Percentiles rank a stretch among this genome's conserved stretches.
Evolutionary conservation across 1,140 invertebrate species (phyloP).

Genomic region (Ceratoteleas bidentatus): DNA sequence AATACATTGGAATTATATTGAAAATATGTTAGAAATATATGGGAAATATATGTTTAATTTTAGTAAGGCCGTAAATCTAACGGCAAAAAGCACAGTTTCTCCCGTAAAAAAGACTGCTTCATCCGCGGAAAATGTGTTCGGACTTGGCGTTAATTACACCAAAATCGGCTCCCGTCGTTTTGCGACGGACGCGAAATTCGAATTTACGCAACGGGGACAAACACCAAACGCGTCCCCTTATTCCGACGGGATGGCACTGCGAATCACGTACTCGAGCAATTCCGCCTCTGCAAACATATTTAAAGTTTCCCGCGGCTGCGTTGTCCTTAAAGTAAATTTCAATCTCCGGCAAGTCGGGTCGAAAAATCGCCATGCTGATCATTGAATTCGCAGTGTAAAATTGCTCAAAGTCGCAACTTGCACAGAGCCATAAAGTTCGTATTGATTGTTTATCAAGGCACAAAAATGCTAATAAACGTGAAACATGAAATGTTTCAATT

Average conservation of each 20-base stretch:
- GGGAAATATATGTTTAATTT: too few species aligned
- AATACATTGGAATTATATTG: too few species aligned
- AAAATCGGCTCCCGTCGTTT: too few species aligned
- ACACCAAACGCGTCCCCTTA: background rate
- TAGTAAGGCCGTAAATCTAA: too few species aligned
- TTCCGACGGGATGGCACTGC: background rate
- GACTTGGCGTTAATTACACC: too few species aligned
- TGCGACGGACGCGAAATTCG: too few species aligned
- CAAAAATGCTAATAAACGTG: background rate
- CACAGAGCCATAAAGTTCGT: background rate
- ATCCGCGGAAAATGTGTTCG: too few species aligned
- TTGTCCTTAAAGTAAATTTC: background rate
- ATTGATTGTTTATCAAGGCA: background rate
- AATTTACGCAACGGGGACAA: too few species aligned
- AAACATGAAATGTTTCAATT: too few species aligned
- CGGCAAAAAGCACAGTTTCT: too few species aligned
- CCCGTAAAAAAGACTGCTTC: too few species aligned
- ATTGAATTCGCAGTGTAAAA: background rate
- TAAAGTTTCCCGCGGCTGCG: background rate
- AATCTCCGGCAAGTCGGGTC: background rate
- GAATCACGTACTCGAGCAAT: background rate
- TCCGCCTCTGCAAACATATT: background rate
- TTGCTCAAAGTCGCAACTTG: background rate
- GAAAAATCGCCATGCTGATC: background rate
- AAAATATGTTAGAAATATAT: too few species aligned